Percentiles rank a stretch among this genome's conserved stretches.
These are phyloP conservation scores for Cirrhinus mrigala DNA, from an alignment of 2,797 vertebrate genomes.

Conservation along the genomic window DNA sequence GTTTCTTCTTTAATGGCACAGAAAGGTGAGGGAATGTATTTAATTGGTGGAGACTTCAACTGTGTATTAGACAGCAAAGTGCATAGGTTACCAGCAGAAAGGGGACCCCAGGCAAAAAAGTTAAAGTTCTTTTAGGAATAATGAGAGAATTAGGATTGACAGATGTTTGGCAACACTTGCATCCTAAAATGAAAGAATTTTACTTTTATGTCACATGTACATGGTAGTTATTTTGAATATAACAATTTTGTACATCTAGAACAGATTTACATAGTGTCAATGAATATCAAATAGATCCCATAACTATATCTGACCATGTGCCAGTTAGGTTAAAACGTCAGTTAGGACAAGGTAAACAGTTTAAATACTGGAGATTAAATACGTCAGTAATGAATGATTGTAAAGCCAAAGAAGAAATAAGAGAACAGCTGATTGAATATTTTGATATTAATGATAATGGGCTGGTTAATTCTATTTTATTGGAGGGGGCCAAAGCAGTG, in stretches of 20 bases:
- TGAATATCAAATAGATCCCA: slow-evolving; percentile 1
- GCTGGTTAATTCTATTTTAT: not conserved
- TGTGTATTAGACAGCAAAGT: not conserved
- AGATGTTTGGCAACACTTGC: not conserved
- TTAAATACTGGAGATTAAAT: slow-evolving; percentile 48
- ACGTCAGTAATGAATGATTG: not conserved
- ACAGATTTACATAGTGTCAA: not conserved
- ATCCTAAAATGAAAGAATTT: not conserved
- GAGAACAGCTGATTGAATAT: slow-evolving; percentile 34
- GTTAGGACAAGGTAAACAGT: not conserved
- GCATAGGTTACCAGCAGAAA: not conserved
- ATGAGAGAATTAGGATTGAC: not conserved
- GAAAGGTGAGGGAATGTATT: not conserved
- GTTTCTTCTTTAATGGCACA: not conserved
- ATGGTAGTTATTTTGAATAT: not conserved
- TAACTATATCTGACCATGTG: slow-evolving; percentile 28
- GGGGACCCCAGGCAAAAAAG: not conserved
- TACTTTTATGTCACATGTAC: not conserved
- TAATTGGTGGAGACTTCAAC: not conserved
- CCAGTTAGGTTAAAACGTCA: not conserved
- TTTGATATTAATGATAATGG: slow-evolving; percentile 49
- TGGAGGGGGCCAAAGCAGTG: slow-evolving; percentile 4
- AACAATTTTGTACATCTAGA: not conserved
- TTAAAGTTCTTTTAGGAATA: not conserved
- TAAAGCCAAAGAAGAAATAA: slow-evolving; percentile 14